Evolutionary conservation across 2,888 invertebrate genomes (phyloP).

Genomic region (Nomada lathburiana): DNA sequence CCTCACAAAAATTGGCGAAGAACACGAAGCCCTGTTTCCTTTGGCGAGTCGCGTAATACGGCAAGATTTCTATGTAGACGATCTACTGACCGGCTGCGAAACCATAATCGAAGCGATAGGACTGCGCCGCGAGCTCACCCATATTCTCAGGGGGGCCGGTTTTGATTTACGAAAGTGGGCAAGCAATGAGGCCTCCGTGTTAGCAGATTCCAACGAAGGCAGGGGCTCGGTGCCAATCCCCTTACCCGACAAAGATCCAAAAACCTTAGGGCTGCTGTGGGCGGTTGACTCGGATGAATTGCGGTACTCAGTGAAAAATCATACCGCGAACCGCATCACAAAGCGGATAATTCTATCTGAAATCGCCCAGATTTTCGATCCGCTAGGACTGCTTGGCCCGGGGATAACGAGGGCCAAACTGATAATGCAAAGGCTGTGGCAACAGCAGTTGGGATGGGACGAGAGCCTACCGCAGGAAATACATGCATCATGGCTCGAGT

Average conservation of each 20-base stretch:
- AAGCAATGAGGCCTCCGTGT: background rate
- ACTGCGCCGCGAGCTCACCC: too few relatives aligned
- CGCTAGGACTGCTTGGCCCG: constrained; percentile 20
- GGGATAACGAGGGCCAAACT: constrained; percentile 10
- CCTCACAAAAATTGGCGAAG: too few relatives aligned
- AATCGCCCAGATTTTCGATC: constrained; percentile 26
- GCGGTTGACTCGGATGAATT: background rate
- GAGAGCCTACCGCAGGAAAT: constrained; percentile 16
- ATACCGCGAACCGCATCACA: background rate
- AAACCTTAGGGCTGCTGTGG: background rate
- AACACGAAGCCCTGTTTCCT: too few relatives aligned
- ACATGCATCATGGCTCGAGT: background rate
- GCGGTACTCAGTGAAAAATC: background rate
- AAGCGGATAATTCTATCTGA: constrained; percentile 12
- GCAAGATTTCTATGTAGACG: too few relatives aligned
- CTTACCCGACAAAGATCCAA: background rate
- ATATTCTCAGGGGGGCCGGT: too few relatives aligned
- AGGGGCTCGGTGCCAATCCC: background rate
- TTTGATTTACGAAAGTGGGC: background rate
- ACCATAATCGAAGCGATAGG: too few relatives aligned
- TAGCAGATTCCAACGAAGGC: background rate
- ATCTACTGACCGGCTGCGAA: too few relatives aligned
- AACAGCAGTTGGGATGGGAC: constrained; percentile 11
- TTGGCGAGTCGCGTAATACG: too few relatives aligned
- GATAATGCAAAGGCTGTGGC: constrained; percentile 24